Conservation (phyloP, 2,113 vertebrate species). For the Corythornis vintsioides region DNA sequence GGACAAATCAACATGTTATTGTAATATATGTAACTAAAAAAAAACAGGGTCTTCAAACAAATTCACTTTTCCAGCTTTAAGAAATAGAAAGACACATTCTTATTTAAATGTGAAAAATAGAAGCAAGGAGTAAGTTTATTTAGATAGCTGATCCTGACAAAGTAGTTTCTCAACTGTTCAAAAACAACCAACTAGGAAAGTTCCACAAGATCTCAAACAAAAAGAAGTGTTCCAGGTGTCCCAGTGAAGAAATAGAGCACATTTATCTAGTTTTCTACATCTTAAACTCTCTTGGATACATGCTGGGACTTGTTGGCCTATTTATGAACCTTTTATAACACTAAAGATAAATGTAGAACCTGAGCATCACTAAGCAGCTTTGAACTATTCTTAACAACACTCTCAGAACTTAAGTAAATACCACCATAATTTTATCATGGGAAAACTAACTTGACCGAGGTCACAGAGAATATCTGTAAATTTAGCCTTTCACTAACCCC, state of each 20-base stretch:
- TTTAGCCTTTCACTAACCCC: background rate
- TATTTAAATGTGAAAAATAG: background rate
- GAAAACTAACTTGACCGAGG: background rate
- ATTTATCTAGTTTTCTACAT: background rate
- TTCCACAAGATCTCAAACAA: background rate
- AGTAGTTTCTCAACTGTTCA: background rate
- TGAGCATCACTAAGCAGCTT: background rate
- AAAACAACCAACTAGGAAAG: background rate
- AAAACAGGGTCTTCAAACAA: background rate
- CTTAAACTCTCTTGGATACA: background rate
- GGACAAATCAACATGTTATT: background rate
- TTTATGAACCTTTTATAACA: background rate
- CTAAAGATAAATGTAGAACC: background rate
- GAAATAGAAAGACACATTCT: background rate
- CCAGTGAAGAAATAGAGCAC: background rate
- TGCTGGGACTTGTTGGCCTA: background rate
- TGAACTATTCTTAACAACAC: background rate
- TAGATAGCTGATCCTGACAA: background rate
- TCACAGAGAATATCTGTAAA: background rate
- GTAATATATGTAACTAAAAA: background rate
- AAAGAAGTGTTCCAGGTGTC: background rate
- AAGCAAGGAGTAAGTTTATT: background rate
- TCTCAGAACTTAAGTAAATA: background rate
- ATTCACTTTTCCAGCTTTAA: background rate
- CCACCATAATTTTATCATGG: background rate